Conservation (phyloP, 2,797 vertebrate genomes). For the Dromococcyx pavoninus region DNA sequence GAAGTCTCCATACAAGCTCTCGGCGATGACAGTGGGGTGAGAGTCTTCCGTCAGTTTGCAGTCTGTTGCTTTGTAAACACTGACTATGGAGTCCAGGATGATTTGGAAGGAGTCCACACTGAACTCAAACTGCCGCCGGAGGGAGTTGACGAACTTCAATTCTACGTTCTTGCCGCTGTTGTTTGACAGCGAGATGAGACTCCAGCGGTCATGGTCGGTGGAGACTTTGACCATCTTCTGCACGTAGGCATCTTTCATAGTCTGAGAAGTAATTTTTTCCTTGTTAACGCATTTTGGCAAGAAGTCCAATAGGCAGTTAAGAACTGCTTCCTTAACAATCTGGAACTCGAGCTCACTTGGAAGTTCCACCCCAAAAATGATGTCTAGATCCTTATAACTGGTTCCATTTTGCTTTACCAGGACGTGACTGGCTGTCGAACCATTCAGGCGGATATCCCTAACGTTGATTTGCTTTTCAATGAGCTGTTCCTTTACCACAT, state of each 20-base stretch:
- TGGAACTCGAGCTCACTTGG: conserved; percentile 91
- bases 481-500: conserved; percentile 86
- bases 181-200: conserved; percentile 96
- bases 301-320: conserved; percentile 89
- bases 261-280: conserved; percentile 90
- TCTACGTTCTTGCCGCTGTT: conserved; percentile 97
- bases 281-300: conserved; percentile 92
- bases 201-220: conserved; percentile 91
- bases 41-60: conserved; percentile 57
- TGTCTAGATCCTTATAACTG: conserved; percentile 94
- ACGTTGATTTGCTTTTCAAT: conserved; percentile 85
- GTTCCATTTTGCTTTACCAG: conserved; percentile 89
- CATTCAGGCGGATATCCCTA: conserved; percentile 91
- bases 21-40: conserved; percentile 83
- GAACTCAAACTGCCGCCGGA: conserved; percentile 95
- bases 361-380: conserved; percentile 93
- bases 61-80: conserved; percentile 83
- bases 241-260: conserved; percentile 95
- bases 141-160: conserved; percentile 90
- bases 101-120: conserved; percentile 99
- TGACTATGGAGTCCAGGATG: conserved; percentile 87
- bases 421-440: conserved; percentile 95
- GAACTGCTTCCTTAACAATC: conserved; percentile 90
- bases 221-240: conserved; percentile 99
- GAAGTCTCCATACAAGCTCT: conserved; percentile 97